phyloP scores from a whole-genome alignment of 2,797 vertebrate species.

The Toxotes lorentzi region DNA sequence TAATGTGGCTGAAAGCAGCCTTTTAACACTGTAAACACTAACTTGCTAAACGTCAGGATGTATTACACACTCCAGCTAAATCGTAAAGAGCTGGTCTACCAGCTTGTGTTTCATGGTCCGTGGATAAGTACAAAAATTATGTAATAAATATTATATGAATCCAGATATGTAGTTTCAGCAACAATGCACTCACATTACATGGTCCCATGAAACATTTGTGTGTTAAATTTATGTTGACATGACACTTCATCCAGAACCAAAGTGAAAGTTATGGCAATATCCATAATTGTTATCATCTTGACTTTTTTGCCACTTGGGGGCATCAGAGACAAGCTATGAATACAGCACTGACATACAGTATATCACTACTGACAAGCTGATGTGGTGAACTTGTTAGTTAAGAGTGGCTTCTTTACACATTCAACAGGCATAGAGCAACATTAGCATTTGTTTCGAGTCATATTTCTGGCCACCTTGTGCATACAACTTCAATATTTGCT shows the following conservation, averaged over 20 bases:
- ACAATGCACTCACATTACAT: conserved; percentile 34
- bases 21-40: conserved; percentile 85
- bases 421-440: not conserved
- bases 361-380: not conserved
- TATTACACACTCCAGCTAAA: conserved; percentile 82
- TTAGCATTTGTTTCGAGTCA: not conserved
- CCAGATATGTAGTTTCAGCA: conserved; percentile 43
- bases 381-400: not conserved
- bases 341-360: not conserved
- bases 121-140: conserved; percentile 39
- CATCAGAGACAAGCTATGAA: conserved; percentile 18
- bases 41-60: conserved; percentile 79
- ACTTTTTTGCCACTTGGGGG: conserved; percentile 12
- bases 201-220: conserved; percentile 23
- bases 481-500: not conserved
- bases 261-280: conserved; percentile 15
- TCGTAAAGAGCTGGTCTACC: conserved; percentile 66
- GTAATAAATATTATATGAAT: conserved; percentile 54
- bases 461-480: not conserved
- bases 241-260: not conserved
- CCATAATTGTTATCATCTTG: not conserved
- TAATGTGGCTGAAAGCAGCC: conserved; percentile 88
- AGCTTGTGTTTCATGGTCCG: conserved; percentile 57
- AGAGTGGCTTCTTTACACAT: not conserved
- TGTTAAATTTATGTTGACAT: conserved; percentile 37